These are phyloP conservation scores for Dasysyrphus albostriatus DNA, from an alignment of 2,888 invertebrate genomes.

Conservation along the genomic window DNA sequence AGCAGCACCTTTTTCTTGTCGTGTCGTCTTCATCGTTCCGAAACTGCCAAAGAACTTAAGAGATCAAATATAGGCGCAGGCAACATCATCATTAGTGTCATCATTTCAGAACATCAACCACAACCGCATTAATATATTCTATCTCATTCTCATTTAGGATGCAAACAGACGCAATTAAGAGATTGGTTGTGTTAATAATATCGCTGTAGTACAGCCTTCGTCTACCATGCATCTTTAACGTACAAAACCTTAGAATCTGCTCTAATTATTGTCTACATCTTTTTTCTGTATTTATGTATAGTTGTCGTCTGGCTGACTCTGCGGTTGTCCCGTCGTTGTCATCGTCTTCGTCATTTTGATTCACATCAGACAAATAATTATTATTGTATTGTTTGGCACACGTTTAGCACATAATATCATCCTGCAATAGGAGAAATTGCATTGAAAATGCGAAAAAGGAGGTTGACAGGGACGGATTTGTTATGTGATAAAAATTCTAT, in stretches of 20 bases:
- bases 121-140: slow-evolving; percentile 67
- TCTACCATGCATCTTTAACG: slow-evolving; percentile 15
- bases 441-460: slow-evolving; percentile 6
- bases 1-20: not conserved
- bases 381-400: slow-evolving; percentile 66
- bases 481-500: not conserved
- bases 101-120: slow-evolving; percentile 55
- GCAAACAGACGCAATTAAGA: slow-evolving; percentile 63
- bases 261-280: slow-evolving; percentile 54
- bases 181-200: slow-evolving; percentile 52
- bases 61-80: slow-evolving; percentile 61
- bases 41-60: slow-evolving; percentile 45
- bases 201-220: slow-evolving; percentile 22
- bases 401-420: slow-evolving; percentile 66
- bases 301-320: slow-evolving; percentile 4
- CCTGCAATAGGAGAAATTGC: slow-evolving; percentile 40
- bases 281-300: not conserved
- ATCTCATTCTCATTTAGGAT: slow-evolving; percentile 68
- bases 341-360: slow-evolving; percentile 16
- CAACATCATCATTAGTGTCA: slow-evolving; percentile 67
- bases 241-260: slow-evolving; percentile 47
- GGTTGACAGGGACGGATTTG: not conserved
- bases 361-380: slow-evolving; percentile 50
- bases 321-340: slow-evolving; percentile 2
- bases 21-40: not conserved